Evolutionary conservation across 2,888 invertebrate genomes (phyloP), one percentile per base, ranked within the genome.

Genomic region (Philopedon plagiatum): DNA sequence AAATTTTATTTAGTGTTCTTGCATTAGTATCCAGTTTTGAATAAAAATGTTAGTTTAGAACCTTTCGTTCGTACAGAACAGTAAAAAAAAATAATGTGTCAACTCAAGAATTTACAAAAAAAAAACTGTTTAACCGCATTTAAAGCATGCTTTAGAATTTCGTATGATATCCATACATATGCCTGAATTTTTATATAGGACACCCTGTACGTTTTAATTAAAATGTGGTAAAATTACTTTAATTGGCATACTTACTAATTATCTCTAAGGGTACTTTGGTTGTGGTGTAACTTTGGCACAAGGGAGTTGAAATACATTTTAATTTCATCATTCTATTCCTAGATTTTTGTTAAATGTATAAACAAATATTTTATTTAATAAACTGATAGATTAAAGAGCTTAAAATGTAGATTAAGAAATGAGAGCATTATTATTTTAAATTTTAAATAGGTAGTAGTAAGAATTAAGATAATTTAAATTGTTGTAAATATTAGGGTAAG

Each of bases 401-500:
- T 71, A 65, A 65, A 65, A 64, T 7, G 37, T 37, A 65, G 49
- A 51, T 58, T 37, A 15, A 58, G 34, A 29, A 51, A 63, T 63
- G 49, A 29, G 57, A 49, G 34, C 39, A 49, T 32, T 29, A 56
- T 66, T 64, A 58, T 64, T 63, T 67, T 56, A 56, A 54, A 68
- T 32, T 41, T 46, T 74, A 71, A 69, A 73, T 66, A 71, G 74
- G 60, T 62, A 58, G 70, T 67, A 57, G 60, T 62, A 58, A 67
- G 51, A 51, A 61, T 65, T 68, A 63, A 66, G 57, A 65, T 49
- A 66, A 62, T 60, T 73, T 60, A 66, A 41, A 57, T 58, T 39
- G 46, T 15, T 72, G 67, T 72, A 72, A 63, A 67, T 72, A 72
- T 57, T 72, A 72, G 67, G 21, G 26, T 72, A 63, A 72, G 58